These are phyloP conservation scores for Campylomormyrus numenius DNA, from an alignment of 2,113 vertebrate genomes.

Conservation along the genomic window DNA sequence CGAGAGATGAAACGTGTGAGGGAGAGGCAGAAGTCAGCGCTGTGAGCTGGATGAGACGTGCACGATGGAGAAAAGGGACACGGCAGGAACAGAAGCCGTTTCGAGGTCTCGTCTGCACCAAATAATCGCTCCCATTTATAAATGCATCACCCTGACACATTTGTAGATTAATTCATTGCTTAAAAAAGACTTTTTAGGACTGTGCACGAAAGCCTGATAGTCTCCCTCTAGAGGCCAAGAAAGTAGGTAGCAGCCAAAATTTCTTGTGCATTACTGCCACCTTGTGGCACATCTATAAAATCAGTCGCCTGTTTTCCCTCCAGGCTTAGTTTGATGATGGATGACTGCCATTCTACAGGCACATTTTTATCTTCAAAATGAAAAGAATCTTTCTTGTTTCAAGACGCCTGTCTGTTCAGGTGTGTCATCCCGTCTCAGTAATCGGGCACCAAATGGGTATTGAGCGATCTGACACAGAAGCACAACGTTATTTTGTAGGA, in stretches of 20 bases:
- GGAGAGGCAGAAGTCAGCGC: neutral
- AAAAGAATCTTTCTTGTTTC: neutral
- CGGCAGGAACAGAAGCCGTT: neutral
- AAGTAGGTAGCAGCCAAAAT: neutral
- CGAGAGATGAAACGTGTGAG: neutral
- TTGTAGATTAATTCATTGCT: constrained; percentile 17
- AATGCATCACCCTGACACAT: constrained; percentile 12
- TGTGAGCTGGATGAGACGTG: neutral
- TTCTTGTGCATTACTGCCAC: neutral
- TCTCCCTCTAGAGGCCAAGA: neutral
- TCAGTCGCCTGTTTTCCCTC: neutral
- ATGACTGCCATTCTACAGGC: neutral
- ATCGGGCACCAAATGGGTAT: neutral
- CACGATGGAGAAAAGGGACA: neutral
- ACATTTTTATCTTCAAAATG: neutral
- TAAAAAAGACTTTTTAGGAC: constrained; percentile 16
- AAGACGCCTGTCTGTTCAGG: neutral
- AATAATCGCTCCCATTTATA: constrained; percentile 16
- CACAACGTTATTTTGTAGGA: neutral
- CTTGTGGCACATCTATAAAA: neutral
- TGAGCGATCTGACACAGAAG: neutral
- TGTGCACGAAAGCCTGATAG: neutral
- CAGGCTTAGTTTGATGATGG: neutral
- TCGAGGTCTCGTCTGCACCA: neutral
- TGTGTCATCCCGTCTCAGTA: neutral